Percentiles rank a stretch among this genome's conserved stretches.
Conservation (phyloP, 2,797 vertebrate species). For the Podarcis lilfordi region DNA sequence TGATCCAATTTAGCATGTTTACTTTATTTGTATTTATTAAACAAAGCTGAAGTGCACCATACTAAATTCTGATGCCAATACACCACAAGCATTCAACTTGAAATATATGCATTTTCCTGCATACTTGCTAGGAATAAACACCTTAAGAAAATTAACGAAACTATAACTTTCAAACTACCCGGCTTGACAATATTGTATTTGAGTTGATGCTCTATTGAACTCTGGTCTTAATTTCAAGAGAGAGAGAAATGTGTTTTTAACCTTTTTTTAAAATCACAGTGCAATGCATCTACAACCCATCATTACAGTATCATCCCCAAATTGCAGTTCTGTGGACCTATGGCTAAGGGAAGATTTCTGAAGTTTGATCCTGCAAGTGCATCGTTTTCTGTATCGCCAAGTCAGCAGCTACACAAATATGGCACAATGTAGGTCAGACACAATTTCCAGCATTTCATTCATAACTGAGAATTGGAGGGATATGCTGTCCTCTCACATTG, state of each 20-base stretch:
- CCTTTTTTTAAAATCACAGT: too few species aligned
- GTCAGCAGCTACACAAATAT: background rate
- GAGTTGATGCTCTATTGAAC: background rate
- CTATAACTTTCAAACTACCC: too few species aligned
- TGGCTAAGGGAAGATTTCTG: background rate
- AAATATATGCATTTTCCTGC: too few species aligned
- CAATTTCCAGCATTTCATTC: background rate
- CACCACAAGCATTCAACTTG: too few species aligned
- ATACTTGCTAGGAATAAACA: too few species aligned
- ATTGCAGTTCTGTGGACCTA: background rate
- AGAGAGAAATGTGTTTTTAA: background rate
- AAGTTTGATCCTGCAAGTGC: background rate
- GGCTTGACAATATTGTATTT: too few species aligned
- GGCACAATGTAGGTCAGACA: background rate
- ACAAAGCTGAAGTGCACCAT: too few species aligned
- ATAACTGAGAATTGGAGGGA: background rate
- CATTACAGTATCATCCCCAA: background rate
- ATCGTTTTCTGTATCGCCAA: background rate
- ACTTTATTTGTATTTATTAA: too few species aligned
- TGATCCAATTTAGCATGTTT: too few species aligned
- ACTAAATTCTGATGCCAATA: too few species aligned
- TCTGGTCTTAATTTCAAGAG: background rate
- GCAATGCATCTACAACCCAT: background rate
- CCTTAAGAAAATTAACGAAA: too few species aligned
- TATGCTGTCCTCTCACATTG: constrained; percentile 4